phyloP scores from a whole-genome alignment of 2,888 invertebrate genomes.

The Clusia tigrina region DNA sequence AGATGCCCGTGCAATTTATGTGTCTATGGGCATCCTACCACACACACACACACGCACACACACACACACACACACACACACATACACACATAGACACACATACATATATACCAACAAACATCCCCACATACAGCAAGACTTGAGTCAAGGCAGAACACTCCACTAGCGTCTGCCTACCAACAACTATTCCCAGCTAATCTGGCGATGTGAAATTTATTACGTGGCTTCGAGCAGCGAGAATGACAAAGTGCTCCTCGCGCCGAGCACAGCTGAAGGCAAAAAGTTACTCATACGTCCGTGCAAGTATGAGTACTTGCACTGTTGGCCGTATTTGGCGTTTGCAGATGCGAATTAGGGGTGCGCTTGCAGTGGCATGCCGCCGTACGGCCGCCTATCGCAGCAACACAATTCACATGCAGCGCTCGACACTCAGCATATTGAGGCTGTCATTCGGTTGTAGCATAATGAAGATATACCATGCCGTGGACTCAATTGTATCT shows the following conservation, averaged over 20 bases:
- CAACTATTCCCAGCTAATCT: constrained; percentile 13
- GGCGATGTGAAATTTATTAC: constrained; percentile 33
- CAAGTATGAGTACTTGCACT: too few relatives aligned
- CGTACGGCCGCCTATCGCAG: constrained; percentile 40
- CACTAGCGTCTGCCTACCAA: too few relatives aligned
- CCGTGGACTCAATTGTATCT: constrained; percentile 4
- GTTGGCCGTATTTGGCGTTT: too few relatives aligned
- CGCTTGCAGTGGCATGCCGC: constrained; percentile 1
- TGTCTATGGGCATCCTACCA: too few relatives aligned
- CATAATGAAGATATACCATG: constrained; percentile 17
- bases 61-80: too few relatives aligned
- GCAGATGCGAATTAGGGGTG: constrained; percentile 14
- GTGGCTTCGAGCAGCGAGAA: constrained; percentile 17
- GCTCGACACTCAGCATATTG: constrained; percentile 37
- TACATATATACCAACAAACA: too few relatives aligned
- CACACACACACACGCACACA: too few relatives aligned
- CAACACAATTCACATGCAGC: constrained; percentile 40
- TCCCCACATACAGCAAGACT: too few relatives aligned
- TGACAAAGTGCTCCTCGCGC: constrained; percentile 23
- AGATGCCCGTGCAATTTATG: constrained; percentile 62
- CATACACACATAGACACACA: too few relatives aligned
- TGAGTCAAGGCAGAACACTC: too few relatives aligned
- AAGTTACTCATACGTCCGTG: too few relatives aligned
- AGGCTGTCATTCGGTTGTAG: constrained; percentile 28
- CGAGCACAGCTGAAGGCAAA: constrained; percentile 25